These are phyloP conservation scores for Aleiodes sp. DNA, from an alignment of 1,140 invertebrate genomes.

Conservation along the genomic window DNA sequence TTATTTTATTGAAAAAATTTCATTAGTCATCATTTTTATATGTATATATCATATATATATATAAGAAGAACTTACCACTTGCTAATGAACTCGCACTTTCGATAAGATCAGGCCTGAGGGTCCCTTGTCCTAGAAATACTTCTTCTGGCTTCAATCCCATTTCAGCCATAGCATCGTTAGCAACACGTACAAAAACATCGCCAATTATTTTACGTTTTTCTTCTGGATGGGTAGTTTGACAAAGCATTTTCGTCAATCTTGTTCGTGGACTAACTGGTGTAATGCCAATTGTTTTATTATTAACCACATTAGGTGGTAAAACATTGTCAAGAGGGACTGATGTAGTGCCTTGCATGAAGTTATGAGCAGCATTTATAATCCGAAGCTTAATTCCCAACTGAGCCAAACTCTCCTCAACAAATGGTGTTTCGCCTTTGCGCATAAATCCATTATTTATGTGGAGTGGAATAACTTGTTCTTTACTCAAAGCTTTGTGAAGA, in stretches of 20 bases:
- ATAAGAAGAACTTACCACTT: conserved; percentile 69
- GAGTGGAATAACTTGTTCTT: conserved; percentile 93
- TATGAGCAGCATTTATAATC: conserved; percentile 79
- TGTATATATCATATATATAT: background rate
- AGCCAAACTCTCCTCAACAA: conserved; percentile 86
- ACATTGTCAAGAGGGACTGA: conserved; percentile 73
- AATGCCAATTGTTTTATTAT: conserved; percentile 60
- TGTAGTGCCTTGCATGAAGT: conserved; percentile 84
- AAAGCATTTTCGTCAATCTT: conserved; percentile 86
- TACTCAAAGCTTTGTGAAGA: conserved; percentile 86
- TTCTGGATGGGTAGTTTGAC: conserved; percentile 89
- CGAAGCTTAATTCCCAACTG: conserved; percentile 88
- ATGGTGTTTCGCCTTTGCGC: conserved; percentile 92
- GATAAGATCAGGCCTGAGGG: conserved; percentile 96
- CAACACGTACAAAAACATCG: conserved; percentile 94
- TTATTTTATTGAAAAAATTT: conserved; percentile 28
- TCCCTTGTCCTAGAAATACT: conserved; percentile 89
- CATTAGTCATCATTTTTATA: background rate
- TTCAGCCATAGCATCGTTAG: conserved; percentile 84
- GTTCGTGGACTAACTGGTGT: conserved; percentile 69
- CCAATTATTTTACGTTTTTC: conserved; percentile 99
- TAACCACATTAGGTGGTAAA: conserved; percentile 63
- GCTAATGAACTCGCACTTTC: conserved; percentile 93
- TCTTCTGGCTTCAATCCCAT: conserved; percentile 87
- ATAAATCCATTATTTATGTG: conserved; percentile 99